Evolutionary conservation across 1,140 invertebrate genomes (phyloP).

Genomic region (Ceratina japonica): DNA sequence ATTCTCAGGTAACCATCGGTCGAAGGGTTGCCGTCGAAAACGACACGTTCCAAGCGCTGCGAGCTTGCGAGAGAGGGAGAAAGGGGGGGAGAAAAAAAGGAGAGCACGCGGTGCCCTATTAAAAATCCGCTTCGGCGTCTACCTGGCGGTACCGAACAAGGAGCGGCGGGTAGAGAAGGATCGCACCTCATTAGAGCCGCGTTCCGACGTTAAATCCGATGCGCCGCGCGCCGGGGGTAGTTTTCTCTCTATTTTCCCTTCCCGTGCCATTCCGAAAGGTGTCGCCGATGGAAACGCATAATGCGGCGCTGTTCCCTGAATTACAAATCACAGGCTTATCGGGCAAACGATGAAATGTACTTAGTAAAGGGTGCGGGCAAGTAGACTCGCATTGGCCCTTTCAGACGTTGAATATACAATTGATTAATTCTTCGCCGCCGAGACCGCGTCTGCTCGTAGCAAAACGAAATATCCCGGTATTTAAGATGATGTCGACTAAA

Average conservation of each 20-base stretch:
- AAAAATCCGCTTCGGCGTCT: conserved; percentile 68
- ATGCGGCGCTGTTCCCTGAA: conserved; percentile 11
- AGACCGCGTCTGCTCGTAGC: no score
- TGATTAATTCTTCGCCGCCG: no score
- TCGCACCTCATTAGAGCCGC: conserved; percentile 74
- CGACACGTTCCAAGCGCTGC: neutral
- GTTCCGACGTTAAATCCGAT: conserved; percentile 71
- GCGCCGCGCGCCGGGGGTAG: conserved; percentile 29
- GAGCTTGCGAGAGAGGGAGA: conserved; percentile 25
- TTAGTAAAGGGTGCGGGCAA: no score
- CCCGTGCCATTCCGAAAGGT: conserved; percentile 26
- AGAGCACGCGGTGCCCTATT: conserved; percentile 66
- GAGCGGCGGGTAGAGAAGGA: neutral
- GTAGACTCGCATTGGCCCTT: no score
- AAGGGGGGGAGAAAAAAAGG: conserved; percentile 37
- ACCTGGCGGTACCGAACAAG: conserved; percentile 66
- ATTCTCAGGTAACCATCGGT: conserved; percentile 63
- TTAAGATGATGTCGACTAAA: no score
- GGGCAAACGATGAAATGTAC: neutral
- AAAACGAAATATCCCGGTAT: no score
- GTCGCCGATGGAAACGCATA: conserved; percentile 18
- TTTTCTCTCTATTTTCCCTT: neutral
- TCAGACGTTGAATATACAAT: no score
- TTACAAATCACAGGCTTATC: conserved; percentile 29
- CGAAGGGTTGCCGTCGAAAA: conserved; percentile 59